Evolutionary conservation across 2,797 vertebrate genomes (phyloP).

Genomic region (Acomys russatus): DNA sequence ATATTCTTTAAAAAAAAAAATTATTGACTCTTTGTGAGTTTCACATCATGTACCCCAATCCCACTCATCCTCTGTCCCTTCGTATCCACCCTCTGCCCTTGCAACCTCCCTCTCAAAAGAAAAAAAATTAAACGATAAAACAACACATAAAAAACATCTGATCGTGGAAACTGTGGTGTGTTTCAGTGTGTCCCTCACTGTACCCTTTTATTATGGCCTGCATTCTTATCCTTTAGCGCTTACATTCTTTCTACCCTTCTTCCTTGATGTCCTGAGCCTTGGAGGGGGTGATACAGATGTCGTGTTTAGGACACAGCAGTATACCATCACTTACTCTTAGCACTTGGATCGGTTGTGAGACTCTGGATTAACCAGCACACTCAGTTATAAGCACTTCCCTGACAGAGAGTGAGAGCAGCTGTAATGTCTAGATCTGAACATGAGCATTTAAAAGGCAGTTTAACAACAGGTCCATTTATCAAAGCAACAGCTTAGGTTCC

Average conservation of each 20-base stretch:
- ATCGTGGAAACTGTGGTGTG: not conserved
- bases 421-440: not conserved
- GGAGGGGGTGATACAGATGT: not conserved
- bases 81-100: not conserved
- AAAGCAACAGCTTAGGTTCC: not conserved
- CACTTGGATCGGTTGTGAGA: not conserved
- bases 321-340: not conserved
- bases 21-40: not conserved
- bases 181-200: no score
- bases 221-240: not conserved
- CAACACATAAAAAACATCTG: not conserved
- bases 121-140: not conserved
- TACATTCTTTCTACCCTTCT: not conserved
- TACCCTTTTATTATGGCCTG: not conserved
- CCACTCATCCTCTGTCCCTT: not conserved
- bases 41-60: not conserved
- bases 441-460: not conserved
- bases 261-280: not conserved
- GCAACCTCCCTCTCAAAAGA: not conserved
- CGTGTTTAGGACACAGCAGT: not conserved
- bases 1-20: not conserved
- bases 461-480: not conserved
- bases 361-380: not conserved
- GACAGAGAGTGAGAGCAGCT: not conserved
- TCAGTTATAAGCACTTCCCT: not conserved